Percentiles rank a stretch among this genome's conserved stretches.
These are phyloP conservation scores for Microctonus hyperodae DNA, from an alignment of 2,888 invertebrate species.

Conservation along the genomic window DNA sequence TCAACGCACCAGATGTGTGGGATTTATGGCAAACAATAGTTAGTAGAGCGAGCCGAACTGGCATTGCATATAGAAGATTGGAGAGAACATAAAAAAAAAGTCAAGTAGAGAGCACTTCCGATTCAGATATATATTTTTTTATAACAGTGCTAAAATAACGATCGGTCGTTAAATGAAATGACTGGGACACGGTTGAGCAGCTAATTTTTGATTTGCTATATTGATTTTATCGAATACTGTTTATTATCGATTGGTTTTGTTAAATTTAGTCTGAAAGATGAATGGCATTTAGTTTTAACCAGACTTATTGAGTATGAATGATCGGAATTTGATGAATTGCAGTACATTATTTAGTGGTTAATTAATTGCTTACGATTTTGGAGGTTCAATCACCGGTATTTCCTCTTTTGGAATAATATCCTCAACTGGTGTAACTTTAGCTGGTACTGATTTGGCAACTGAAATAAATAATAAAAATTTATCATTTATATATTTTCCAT, in stretches of 20 bases:
- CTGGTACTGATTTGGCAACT: constrained; percentile 61
- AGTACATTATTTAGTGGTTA: background rate
- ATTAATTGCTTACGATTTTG: constrained; percentile 62
- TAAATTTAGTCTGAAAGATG: background rate
- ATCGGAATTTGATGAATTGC: background rate
- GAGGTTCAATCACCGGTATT: constrained; percentile 49
- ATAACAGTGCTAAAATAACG: constrained; percentile 9
- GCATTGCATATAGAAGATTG: background rate
- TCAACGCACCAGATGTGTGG: constrained; percentile 11
- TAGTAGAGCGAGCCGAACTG: background rate
- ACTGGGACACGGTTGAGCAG: background rate
- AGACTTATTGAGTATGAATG: background rate
- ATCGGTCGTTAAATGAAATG: constrained; percentile 20
- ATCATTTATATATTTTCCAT: background rate
- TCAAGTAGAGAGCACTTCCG: constrained; percentile 4
- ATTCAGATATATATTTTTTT: constrained; percentile 2
- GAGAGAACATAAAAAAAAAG: constrained; percentile 12
- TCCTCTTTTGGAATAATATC: constrained; percentile 56
- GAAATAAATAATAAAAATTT: constrained; percentile 28
- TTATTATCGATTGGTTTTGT: background rate
- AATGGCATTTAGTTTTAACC: background rate
- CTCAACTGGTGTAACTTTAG: constrained; percentile 57
- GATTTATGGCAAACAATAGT: constrained; percentile 8
- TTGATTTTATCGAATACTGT: constrained; percentile 2
- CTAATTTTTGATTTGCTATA: constrained; percentile 1